phyloP scores from a whole-genome alignment of 2,888 invertebrate species.

The Eristalis intricaria region DNA sequence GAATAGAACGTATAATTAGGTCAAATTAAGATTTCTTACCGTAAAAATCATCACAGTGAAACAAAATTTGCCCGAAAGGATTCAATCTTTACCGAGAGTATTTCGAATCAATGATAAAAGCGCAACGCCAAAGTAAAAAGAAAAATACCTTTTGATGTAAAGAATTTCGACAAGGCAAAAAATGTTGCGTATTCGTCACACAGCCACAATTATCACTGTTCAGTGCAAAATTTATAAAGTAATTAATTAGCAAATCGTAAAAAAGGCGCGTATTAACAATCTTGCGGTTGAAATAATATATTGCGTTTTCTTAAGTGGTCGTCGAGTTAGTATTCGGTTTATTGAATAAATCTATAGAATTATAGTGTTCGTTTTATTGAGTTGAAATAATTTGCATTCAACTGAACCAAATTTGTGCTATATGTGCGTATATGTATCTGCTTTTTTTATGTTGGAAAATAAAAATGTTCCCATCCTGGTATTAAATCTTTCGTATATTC shows the following conservation, averaged over 20 bases:
- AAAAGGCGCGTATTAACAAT: conserved; percentile 53
- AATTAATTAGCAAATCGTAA: not conserved
- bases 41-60: not conserved
- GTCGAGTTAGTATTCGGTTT: conserved; percentile 37
- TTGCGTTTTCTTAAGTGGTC: conserved; percentile 43
- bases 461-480: not conserved
- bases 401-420: conserved; percentile 24
- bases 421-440: conserved; percentile 36
- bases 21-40: not conserved
- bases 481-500: conserved; percentile 6
- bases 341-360: not conserved
- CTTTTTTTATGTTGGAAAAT: conserved; percentile 13
- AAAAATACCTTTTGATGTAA: not conserved
- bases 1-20: not conserved
- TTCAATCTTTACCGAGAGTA: not conserved
- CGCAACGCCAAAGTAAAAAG: not conserved
- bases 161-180: not conserved
- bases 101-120: not conserved
- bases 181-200: conserved; percentile 34
- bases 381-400: conserved; percentile 41
- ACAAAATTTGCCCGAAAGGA: not conserved
- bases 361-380: conserved; percentile 34
- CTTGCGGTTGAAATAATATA: conserved; percentile 29
- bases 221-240: not conserved
- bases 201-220: not conserved